Base-by-base conservation (phyloP, 2,797 vertebrate species). In the Caiman crocodilus region DNA sequence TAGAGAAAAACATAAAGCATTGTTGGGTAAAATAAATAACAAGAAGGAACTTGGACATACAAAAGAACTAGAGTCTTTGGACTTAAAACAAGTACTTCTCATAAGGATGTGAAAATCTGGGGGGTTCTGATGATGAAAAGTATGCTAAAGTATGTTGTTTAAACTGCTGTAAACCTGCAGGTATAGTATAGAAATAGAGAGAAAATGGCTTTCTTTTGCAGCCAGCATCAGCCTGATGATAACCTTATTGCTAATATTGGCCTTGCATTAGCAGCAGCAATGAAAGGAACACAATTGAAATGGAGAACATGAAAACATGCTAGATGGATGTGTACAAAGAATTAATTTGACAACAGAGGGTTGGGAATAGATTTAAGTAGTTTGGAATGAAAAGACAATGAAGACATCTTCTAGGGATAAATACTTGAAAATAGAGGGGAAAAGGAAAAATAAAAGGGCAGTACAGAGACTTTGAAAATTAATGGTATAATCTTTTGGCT, bases 121-220 rank as follows among this genome's bases (percentile, higher is more conserved):
- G 28, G 28, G 28, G 28, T 61, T 35, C 32, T 10, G 56, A 28
- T 74, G 21, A 79, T 18, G 16, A 60, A 25, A n/a, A 21, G 55
- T 82, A n/a, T 78, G n/a, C 69, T 56, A 75, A 63, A 23, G 50
- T 61, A n/a, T 76, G 55, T 21, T 58, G 14, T 25, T 58, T 28
- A 2, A 42, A 26, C 64, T 65, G 79, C 80, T 80, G 60, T 75
- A 30, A 35, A 50, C 32, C 69, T 75, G 55, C 35, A 69, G 11
- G 71, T 32, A 35, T 80, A 81, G 32, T 57, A 57, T 42, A 87
- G 61, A 57, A 23, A 25, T 42, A 61, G 61, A 42, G 69, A 76
- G 90, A 85, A 91, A 87, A 81, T 88, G 85, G 85, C 57, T 91
- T 84, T 23, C 55, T 76, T 28, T n/a, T 69, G 26, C 25, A 20